phyloP scores from a whole-genome alignment of 2,888 invertebrate species.

The Exephanes ischioxanthus region DNA sequence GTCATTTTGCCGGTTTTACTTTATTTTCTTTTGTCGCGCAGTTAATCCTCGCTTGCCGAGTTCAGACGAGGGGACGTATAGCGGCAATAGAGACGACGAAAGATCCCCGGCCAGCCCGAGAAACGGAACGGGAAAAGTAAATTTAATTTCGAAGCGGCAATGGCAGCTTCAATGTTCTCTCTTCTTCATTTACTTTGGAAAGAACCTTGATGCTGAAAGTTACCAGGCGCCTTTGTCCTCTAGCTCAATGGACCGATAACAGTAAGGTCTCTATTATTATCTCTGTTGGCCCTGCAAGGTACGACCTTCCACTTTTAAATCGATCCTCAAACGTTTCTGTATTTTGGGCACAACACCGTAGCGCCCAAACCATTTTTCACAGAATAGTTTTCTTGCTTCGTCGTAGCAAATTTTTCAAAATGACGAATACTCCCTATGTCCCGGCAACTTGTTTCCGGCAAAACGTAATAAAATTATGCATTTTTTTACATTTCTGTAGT shows the following conservation, averaged over 20 bases:
- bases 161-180: background rate
- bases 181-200: background rate
- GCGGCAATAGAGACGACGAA: constrained; percentile 25
- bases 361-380: background rate
- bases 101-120: constrained; percentile 15
- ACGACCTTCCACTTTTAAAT: background rate
- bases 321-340: background rate
- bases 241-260: background rate
- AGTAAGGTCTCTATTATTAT: constrained; percentile 2
- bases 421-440: too few species aligned
- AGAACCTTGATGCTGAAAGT: constrained; percentile 3
- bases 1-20: constrained; percentile 6
- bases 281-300: background rate
- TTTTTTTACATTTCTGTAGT: too few species aligned
- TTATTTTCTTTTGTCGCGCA: constrained; percentile 1
- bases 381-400: background rate
- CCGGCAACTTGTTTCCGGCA: too few species aligned
- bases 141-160: constrained; percentile 30
- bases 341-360: background rate
- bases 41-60: constrained; percentile 39
- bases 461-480: too few species aligned
- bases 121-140: constrained; percentile 26
- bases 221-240: background rate
- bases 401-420: background rate
- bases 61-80: background rate